phyloP scores from a whole-genome alignment of 92 coral and sea anemone genomes.

The Heliopora coerulea region DNA sequence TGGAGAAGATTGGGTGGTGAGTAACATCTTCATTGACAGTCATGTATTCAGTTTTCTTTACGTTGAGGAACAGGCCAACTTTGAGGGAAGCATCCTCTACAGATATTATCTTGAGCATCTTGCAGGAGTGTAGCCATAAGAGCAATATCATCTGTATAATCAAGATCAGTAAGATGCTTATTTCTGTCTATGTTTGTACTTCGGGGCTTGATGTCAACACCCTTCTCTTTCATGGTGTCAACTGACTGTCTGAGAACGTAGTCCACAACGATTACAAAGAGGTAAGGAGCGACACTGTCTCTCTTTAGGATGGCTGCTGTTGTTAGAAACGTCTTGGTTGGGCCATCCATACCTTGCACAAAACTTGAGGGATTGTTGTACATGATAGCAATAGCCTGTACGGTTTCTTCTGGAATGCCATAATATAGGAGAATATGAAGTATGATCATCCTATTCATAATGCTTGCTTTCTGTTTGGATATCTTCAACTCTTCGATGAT shows the following conservation, averaged over 20 bases:
- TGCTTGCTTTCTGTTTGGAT: constrained; percentile 2
- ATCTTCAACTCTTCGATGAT: constrained; percentile 11
- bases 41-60: constrained; percentile 34
- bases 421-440: constrained; percentile 9
- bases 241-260: constrained; percentile 32
- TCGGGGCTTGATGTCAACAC: not conserved
- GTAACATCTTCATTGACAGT: constrained; percentile 16
- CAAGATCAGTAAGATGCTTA: constrained; percentile 36
- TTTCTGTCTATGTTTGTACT: constrained; percentile 10
- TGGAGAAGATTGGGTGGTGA: constrained; percentile 26
- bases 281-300: constrained; percentile 32
- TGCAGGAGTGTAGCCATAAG: constrained; percentile 17
- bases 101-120: constrained; percentile 28
- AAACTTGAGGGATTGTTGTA: constrained; percentile 4
- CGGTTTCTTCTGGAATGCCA: constrained; percentile 4
- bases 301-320: constrained; percentile 31
- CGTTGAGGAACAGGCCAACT: constrained; percentile 44
- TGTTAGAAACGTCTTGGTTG: constrained; percentile 12
- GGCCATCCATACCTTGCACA: not conserved
- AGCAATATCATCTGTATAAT: constrained; percentile 27
- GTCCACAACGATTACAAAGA: constrained; percentile 25
- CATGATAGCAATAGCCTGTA: not conserved
- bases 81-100: constrained; percentile 33
- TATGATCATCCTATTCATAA: constrained; percentile 12
- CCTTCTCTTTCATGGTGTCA: constrained; percentile 27